A percentile compares a stretch with the other conserved stretches of the same genome.
phyloP scores from a whole-genome alignment of 2,797 vertebrate species.

The Sebastes iracundus region DNA sequence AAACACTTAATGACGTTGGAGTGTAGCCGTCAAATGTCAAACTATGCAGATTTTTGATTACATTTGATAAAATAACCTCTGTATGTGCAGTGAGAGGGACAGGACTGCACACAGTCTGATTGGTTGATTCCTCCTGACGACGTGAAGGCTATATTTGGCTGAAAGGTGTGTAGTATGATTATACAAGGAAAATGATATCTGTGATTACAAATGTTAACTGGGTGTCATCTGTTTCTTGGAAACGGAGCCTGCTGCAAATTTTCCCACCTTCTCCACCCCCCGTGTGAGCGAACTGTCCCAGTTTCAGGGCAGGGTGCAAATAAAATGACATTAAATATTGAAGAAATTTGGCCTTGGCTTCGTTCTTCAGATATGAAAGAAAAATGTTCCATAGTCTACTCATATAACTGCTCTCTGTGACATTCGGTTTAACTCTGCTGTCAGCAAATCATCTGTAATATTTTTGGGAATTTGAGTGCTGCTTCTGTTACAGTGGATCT shows the following conservation, averaged over 20 bases:
- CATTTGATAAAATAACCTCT: not conserved
- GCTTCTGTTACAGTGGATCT: not conserved
- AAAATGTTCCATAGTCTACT: not conserved
- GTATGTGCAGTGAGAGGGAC: not conserved
- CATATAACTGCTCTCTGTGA: not conserved
- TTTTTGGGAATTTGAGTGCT: not conserved
- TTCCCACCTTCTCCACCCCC: slow-evolving; percentile 21
- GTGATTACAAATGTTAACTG: slow-evolving; percentile 62
- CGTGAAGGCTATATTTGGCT: slow-evolving; percentile 64
- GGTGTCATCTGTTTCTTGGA: slow-evolving; percentile 57
- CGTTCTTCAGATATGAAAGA: not conserved
- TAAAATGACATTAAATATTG: not conserved
- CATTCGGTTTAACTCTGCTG: not conserved
- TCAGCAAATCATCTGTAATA: not conserved
- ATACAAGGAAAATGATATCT: slow-evolving; percentile 69
- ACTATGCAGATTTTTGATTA: not conserved
- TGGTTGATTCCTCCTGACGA: slow-evolving; percentile 26
- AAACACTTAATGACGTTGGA: not conserved
- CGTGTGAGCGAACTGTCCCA: slow-evolving; percentile 4
- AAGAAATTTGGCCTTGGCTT: not conserved
- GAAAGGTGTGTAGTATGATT: slow-evolving; percentile 69
- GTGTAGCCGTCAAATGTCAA: not conserved
- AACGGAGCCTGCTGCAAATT: slow-evolving; percentile 34
- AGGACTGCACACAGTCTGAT: slow-evolving; percentile 10
- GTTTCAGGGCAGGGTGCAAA: not conserved